Base-by-base conservation (phyloP, 2,113 vertebrate species). In the Bufo bufo region DNA sequence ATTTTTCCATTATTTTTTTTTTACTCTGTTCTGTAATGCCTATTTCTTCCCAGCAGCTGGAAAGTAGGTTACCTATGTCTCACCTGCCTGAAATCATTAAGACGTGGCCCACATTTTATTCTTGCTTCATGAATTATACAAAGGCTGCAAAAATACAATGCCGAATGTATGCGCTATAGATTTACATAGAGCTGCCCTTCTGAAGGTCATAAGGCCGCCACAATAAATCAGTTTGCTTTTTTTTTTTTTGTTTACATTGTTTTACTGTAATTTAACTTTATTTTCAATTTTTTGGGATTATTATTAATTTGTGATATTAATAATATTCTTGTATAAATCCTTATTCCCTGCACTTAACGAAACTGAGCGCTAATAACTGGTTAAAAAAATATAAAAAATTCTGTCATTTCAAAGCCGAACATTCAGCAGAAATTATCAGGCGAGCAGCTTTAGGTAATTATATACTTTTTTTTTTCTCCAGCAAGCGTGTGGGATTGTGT, bases 101-200 rank as follows among this genome's bases (percentile, higher is more conserved):
- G 77, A 79, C 59, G 11, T n/a, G 52, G 50, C 54, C 4, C 77
- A 58, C 54, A 58, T 58, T 79, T 12, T 56, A 79, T 56, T 79
- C n/a, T 58, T 7, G 52, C 54, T 23, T 79, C 77, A 79, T 79
- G 52, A 79, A 79, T 79, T 79, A 79, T 43, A 58, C 54, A 79
- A 33, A 56, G 20, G 14, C 20, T 12, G 50, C 20, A 78, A 78
- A n/a, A 8, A 23, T 10, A 20, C 49, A 1, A 49, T 52, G 43
- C 17, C 17, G 2, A 1, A 50, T 50, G 47, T 50, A 52, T 77
- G n/a, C 47, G n/a, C 75, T 78, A 7, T 23, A 78, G n/a, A 12
- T 50, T 9, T 50, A 52, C 50, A 10, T 20, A 50, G 19, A 19
- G 9, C 74, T n/a, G 17, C 47, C 33, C 50, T 77, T 5, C 47